Evolutionary conservation across 2,797 vertebrate genomes (phyloP).

Genomic region (Leuciscus waleckii): DNA sequence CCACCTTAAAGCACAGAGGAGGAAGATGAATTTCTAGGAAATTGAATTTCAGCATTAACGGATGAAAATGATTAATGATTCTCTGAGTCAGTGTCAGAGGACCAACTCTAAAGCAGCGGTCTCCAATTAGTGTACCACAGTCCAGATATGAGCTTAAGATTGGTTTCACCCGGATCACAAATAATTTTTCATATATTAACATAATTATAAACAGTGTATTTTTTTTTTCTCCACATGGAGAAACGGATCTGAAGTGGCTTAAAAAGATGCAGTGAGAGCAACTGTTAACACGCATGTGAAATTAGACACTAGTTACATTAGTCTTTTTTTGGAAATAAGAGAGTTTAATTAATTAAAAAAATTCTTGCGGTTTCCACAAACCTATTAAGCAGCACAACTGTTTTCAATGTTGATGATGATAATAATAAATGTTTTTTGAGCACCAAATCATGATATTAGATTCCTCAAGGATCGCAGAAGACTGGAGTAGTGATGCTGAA

Average conservation of each 20-base stretch:
- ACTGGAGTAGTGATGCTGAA: neutral
- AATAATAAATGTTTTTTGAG: too few relatives aligned
- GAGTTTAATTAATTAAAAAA: too few relatives aligned
- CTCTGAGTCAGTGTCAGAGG: neutral
- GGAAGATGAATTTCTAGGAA: neutral
- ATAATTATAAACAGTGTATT: neutral
- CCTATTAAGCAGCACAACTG: too few relatives aligned
- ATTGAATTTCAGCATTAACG: neutral
- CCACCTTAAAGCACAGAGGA: neutral
- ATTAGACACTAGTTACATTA: neutral
- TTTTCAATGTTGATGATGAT: too few relatives aligned
- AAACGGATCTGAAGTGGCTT: neutral
- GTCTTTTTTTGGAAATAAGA: neutral
- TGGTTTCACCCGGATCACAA: neutral
- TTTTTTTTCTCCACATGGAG: neutral
- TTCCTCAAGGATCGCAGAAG: neutral
- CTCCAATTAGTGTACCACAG: neutral
- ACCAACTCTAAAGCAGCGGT: neutral
- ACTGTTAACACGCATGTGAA: neutral
- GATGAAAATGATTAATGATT: slow-evolving; percentile 10
- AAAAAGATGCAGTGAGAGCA: neutral
- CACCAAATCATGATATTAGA: too few relatives aligned
- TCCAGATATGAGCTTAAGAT: neutral
- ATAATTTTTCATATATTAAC: neutral
- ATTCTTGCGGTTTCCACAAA: neutral